Percentiles rank a stretch among this genome's conserved stretches.
Conservation (phyloP, 23 tunicate genomes). For the Ascidia mentula region DNA sequence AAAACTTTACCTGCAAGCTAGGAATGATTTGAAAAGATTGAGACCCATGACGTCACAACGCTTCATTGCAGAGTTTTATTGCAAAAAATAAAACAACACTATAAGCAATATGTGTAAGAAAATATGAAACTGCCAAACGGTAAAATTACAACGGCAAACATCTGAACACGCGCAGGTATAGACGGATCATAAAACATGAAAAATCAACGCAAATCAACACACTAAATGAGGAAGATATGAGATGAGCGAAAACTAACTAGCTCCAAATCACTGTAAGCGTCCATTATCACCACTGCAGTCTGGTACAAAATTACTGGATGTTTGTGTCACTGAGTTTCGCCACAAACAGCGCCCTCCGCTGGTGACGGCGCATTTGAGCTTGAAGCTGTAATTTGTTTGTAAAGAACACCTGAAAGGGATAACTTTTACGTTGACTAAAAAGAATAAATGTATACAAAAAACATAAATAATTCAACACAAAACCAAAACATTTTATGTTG, state of each 20-base stretch:
- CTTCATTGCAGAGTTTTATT: background rate
- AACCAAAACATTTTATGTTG: no score
- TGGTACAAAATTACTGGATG: background rate
- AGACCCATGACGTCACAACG: no score
- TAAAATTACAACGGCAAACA: background rate
- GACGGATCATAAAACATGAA: background rate
- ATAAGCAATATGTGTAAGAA: background rate
- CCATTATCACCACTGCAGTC: no score
- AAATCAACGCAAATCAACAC: background rate
- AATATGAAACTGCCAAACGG: background rate
- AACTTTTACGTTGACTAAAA: no score
- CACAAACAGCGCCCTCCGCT: slow-evolving; percentile 34
- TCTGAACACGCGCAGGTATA: background rate
- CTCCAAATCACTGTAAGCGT: no score
- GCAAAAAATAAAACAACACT: slow-evolving; percentile 9
- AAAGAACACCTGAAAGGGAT: slow-evolving; percentile 53
- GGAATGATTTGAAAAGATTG: no score
- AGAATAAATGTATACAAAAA: background rate
- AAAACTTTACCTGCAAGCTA: no score
- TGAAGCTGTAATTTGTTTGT: slow-evolving; percentile 75
- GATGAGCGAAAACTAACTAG: no score
- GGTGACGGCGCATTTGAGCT: slow-evolving; percentile 78
- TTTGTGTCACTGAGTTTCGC: background rate
- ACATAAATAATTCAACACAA: background rate
- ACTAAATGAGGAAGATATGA: background rate